Evolutionary conservation across 2,797 vertebrate species (phyloP).

Genomic region (Danio choprae): DNA sequence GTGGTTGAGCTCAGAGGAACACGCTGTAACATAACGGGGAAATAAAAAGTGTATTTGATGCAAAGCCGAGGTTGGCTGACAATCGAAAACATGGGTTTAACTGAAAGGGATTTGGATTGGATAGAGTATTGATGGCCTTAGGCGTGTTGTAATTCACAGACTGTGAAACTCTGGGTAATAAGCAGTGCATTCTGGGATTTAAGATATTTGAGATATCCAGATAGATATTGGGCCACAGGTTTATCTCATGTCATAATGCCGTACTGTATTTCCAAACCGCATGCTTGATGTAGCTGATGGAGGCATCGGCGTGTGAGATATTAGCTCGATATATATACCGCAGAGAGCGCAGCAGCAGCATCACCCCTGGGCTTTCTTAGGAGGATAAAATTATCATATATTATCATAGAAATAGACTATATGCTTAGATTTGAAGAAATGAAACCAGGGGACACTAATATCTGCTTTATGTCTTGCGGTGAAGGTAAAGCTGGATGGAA

Average conservation of each 20-base stretch:
- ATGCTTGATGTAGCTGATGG: slow-evolving; percentile 25
- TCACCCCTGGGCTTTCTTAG: slow-evolving; percentile 7
- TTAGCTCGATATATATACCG: neutral
- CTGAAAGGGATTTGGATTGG: neutral
- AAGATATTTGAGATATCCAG: slow-evolving; percentile 21
- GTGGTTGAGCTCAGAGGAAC: slow-evolving; percentile 14
- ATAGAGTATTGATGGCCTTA: slow-evolving; percentile 7
- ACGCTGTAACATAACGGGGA: neutral
- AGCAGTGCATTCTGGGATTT: slow-evolving; percentile 22
- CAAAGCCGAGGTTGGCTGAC: neutral
- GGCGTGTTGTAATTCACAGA: slow-evolving; percentile 20
- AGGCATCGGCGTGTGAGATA: slow-evolving; percentile 13
- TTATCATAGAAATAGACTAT: slow-evolving; percentile 22
- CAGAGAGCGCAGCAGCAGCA: slow-evolving; percentile 10
- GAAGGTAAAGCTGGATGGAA: neutral
- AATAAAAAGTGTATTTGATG: slow-evolving; percentile 13
- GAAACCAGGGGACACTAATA: neutral
- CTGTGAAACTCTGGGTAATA: neutral
- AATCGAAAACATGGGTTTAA: slow-evolving; percentile 21
- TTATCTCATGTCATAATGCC: slow-evolving; percentile 17
- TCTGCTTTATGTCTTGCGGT: neutral
- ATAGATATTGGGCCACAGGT: slow-evolving; percentile 28
- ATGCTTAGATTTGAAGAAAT: neutral
- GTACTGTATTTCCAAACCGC: slow-evolving; percentile 13
- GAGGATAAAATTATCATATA: slow-evolving; percentile 18